phyloP scores from a whole-genome alignment of 2,797 vertebrate genomes.

The Gymnoscopelus braueri region DNA sequence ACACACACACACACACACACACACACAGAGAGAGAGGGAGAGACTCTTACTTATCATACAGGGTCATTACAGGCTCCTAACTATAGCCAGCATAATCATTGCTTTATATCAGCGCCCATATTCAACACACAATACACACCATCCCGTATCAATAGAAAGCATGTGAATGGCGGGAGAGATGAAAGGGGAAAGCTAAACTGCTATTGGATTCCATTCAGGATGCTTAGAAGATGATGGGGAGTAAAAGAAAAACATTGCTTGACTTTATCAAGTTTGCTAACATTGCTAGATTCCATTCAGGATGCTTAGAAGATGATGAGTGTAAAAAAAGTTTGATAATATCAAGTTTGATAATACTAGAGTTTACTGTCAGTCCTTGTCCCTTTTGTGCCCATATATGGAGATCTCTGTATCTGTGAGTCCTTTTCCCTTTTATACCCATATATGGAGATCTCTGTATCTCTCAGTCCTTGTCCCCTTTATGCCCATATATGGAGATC shows the following conservation, averaged over 20 bases:
- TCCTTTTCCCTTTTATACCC: too few relatives aligned
- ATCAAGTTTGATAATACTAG: conserved; percentile 18
- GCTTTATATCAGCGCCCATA: conserved; percentile 68
- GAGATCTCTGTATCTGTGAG: too few relatives aligned
- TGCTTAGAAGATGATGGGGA: not conserved
- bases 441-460: too few relatives aligned
- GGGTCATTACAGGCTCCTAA: conserved; percentile 79
- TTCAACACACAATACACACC: conserved; percentile 59
- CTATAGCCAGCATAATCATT: conserved; percentile 69
- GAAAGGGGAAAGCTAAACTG: not conserved
- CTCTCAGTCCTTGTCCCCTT: too few relatives aligned
- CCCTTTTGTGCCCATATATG: too few relatives aligned
- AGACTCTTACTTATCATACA: conserved; percentile 69
- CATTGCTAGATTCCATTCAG: conserved; percentile 5
- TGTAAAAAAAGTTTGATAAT: not conserved
- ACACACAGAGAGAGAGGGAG: not conserved
- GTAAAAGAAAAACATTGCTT: not conserved
- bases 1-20: conserved; percentile 13
- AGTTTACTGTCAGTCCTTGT: not conserved
- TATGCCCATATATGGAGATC: too few relatives aligned
- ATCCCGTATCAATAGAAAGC: conserved; percentile 55
- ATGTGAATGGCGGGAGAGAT: conserved; percentile 60
- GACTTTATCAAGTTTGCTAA: conserved; percentile 14
- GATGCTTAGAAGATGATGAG: not conserved
- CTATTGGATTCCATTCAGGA: not conserved